Evolutionary conservation across 2,888 invertebrate genomes (phyloP).

Genomic region (Sericinus montela): DNA sequence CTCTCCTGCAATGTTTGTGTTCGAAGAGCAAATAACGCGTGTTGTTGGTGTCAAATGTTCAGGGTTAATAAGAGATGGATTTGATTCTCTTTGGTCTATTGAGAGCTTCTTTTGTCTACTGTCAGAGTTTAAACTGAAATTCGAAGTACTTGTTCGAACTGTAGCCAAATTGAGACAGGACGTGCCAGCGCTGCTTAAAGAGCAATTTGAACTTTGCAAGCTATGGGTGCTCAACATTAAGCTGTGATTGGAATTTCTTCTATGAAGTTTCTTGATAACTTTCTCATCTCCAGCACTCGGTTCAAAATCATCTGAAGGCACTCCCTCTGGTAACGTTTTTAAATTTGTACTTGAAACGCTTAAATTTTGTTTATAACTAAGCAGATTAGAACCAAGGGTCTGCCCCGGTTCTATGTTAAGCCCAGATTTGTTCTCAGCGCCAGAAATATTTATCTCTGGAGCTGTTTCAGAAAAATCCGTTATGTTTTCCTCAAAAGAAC

Average conservation of each 20-base stretch:
- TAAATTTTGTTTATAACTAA: conserved; percentile 80
- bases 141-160: conserved; percentile 67
- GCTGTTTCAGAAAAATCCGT: conserved; percentile 52
- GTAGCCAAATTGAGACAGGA: conserved; percentile 66
- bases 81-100: conserved; percentile 91
- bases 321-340: conserved; percentile 85
- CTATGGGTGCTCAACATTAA: conserved; percentile 77
- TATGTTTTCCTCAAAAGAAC: conserved; percentile 72
- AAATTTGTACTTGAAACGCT: conserved; percentile 85
- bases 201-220: conserved; percentile 76
- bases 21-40: conserved; percentile 71
- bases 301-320: conserved; percentile 83
- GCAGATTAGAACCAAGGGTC: conserved; percentile 74
- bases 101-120: conserved; percentile 81
- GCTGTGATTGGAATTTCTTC: conserved; percentile 81
- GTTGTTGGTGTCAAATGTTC: conserved; percentile 63
- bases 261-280: conserved; percentile 69
- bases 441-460: conserved; percentile 60
- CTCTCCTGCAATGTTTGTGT: conserved; percentile 60
- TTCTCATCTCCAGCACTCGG: conserved; percentile 66
- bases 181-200: conserved; percentile 61
- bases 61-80: conserved; percentile 87
- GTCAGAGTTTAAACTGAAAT: conserved; percentile 67
- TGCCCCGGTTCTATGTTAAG: conserved; percentile 48
- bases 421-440: conserved; percentile 41